These are phyloP conservation scores for Tenebrio molitor DNA, from an alignment of 1,140 invertebrate species.

Conservation along the genomic window DNA sequence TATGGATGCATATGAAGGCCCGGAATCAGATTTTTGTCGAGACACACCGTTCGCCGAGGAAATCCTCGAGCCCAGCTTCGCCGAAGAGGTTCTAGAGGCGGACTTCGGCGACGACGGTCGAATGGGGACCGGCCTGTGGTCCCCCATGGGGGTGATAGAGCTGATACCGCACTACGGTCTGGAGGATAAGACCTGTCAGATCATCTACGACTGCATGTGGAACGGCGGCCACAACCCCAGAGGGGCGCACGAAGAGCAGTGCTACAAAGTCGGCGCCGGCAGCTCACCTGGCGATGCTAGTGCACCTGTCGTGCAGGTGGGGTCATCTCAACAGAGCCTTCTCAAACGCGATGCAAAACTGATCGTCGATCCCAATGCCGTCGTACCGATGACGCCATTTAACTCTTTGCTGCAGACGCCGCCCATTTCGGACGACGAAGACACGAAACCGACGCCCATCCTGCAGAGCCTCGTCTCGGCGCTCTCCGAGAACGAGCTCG, in stretches of 20 bases:
- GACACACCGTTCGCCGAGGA: conserved; percentile 56
- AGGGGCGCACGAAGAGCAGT: conserved; percentile 58
- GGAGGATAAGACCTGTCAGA: too few species aligned
- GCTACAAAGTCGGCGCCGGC: background rate
- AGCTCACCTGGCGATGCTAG: conserved; percentile 50
- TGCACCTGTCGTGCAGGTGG: conserved; percentile 60
- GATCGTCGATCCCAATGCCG: conserved; percentile 55
- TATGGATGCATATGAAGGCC: background rate
- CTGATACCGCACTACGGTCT: too few species aligned
- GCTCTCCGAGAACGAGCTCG: conserved; percentile 57
- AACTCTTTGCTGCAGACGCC: conserved; percentile 64
- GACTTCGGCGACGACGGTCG: too few species aligned
- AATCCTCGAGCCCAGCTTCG: conserved; percentile 41
- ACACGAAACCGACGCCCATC: conserved; percentile 49
- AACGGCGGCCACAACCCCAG: conserved; percentile 70
- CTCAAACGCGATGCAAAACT: conserved; percentile 45
- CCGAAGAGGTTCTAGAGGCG: too few species aligned
- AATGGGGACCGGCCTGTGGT: too few species aligned
- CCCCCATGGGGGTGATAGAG: too few species aligned
- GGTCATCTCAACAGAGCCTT: conserved; percentile 33
- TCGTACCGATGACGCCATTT: conserved; percentile 60
- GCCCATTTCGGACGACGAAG: conserved; percentile 65
- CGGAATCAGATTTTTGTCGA: background rate
- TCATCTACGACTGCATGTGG: conserved; percentile 83
- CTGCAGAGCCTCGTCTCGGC: conserved; percentile 57